These are phyloP conservation scores for Aphodius granarius DNA, from an alignment of 2,888 invertebrate genomes.

Conservation along the genomic window DNA sequence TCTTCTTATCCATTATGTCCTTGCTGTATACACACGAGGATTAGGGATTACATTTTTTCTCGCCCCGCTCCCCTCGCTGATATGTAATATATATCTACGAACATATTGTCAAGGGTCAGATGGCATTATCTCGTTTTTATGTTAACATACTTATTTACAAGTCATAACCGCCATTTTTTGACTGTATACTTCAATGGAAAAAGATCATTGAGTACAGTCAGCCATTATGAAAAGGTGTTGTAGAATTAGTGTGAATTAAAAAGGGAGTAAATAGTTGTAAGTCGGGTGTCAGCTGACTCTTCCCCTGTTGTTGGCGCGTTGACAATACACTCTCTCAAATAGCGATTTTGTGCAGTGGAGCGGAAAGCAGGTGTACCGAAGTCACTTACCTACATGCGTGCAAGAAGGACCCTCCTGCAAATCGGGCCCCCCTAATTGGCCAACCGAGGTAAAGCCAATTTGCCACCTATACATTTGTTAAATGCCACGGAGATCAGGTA, in stretches of 20 bases:
- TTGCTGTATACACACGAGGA: slow-evolving; percentile 10
- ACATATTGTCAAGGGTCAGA: not conserved
- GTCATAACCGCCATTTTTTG: not conserved
- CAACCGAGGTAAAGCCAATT: slow-evolving; percentile 1
- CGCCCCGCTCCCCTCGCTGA: not conserved
- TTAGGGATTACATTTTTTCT: slow-evolving; percentile 17
- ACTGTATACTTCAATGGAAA: not conserved
- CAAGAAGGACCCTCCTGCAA: slow-evolving; percentile 16
- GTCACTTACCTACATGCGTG: slow-evolving; percentile 51
- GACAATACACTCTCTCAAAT: slow-evolving; percentile 51
- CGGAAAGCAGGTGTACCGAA: slow-evolving; percentile 53
- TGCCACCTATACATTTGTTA: slow-evolving; percentile 9
- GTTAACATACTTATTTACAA: not conserved
- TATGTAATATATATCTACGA: not conserved
- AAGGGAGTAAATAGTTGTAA: slow-evolving; percentile 9
- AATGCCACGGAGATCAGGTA: slow-evolving; percentile 8
- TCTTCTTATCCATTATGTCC: slow-evolving; percentile 7
- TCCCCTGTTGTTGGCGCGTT: slow-evolving; percentile 38
- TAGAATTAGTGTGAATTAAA: not conserved
- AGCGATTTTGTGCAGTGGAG: slow-evolving; percentile 53
- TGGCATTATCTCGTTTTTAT: not conserved
- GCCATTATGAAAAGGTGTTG: not conserved
- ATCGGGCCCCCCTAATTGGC: slow-evolving; percentile 1
- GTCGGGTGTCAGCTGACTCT: slow-evolving; percentile 8
- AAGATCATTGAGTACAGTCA: not conserved